These are phyloP conservation scores for Sesia apiformis DNA, from an alignment of 2,888 invertebrate species.

Conservation along the genomic window DNA sequence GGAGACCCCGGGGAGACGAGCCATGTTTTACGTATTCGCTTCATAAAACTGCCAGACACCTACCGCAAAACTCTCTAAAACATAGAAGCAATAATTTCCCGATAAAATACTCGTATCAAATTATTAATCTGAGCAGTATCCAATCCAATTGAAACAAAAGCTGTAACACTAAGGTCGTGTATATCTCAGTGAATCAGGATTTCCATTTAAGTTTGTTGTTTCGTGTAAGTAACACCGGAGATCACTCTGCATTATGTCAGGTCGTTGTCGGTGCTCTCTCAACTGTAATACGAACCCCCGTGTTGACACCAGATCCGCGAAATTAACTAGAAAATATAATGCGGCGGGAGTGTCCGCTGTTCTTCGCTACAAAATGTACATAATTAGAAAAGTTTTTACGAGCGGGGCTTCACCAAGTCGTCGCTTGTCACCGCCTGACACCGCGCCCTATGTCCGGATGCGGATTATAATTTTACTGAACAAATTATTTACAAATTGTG, in stretches of 20 bases:
- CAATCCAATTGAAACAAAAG: conserved; percentile 8
- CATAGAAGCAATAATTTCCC: conserved; percentile 8
- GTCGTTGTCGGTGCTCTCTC: conserved; percentile 16
- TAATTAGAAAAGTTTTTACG: conserved; percentile 74
- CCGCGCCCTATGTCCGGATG: conserved; percentile 53
- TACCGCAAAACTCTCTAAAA: conserved; percentile 1
- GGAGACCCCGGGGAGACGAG: conserved; percentile 14
- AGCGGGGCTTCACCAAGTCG: conserved; percentile 51
- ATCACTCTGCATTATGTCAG: conserved; percentile 29
- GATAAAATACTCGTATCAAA: background rate
- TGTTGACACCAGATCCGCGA: conserved; percentile 50
- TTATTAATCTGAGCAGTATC: conserved; percentile 1
- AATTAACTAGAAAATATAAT: conserved; percentile 67
- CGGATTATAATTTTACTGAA: conserved; percentile 56
- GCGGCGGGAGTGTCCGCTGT: conserved; percentile 39
- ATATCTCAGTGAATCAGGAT: conserved; percentile 19
- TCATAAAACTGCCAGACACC: conserved; percentile 8
- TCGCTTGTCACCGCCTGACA: conserved; percentile 56
- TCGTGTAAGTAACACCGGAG: conserved; percentile 29
- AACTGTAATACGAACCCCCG: conserved; percentile 9
- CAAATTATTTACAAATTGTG: conserved; percentile 63
- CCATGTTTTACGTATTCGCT: conserved; percentile 11
- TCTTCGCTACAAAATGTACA: conserved; percentile 69
- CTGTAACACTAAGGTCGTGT: conserved; percentile 14
- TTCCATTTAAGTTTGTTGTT: conserved; percentile 47